Conservation (phyloP, 1,140 invertebrate species). For the Brachionus asplanchnoidis region DNA sequence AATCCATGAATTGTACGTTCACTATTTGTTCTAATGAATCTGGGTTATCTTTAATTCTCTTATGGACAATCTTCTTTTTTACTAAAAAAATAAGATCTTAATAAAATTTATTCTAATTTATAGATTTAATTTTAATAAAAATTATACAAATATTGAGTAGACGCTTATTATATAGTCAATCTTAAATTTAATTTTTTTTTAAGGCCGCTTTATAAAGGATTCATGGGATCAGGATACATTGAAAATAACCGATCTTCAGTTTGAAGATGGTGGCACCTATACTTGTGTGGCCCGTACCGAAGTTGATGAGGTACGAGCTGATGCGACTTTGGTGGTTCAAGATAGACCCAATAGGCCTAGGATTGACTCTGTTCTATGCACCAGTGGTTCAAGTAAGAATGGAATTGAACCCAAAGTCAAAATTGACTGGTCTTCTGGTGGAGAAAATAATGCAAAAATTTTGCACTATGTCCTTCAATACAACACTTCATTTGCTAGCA, state of each 20-base stretch:
- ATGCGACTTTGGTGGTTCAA: constrained; percentile 40
- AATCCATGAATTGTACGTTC: no score
- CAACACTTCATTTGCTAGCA: constrained; percentile 34
- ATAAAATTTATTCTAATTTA: no score
- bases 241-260: constrained; percentile 37
- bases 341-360: constrained; percentile 36
- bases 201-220: constrained; percentile 40
- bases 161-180: no score
- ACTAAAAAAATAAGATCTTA: no score
- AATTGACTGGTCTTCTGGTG: constrained; percentile 29
- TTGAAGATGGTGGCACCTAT: constrained; percentile 41
- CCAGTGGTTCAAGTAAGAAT: constrained; percentile 24
- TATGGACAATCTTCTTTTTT: no score
- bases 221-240: constrained; percentile 36
- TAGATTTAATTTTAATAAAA: no score
- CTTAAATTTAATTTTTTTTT: neutral
- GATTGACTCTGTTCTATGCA: constrained; percentile 26
- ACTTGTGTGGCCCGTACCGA: constrained; percentile 40
- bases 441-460: constrained; percentile 42
- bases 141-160: no score
- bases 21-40: no score
- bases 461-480: constrained; percentile 31
- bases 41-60: no score
- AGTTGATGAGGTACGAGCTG: neutral
- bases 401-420: constrained; percentile 10